phyloP scores from a whole-genome alignment of 2,113 vertebrate species.

The Shinisaurus crocodilurus region DNA sequence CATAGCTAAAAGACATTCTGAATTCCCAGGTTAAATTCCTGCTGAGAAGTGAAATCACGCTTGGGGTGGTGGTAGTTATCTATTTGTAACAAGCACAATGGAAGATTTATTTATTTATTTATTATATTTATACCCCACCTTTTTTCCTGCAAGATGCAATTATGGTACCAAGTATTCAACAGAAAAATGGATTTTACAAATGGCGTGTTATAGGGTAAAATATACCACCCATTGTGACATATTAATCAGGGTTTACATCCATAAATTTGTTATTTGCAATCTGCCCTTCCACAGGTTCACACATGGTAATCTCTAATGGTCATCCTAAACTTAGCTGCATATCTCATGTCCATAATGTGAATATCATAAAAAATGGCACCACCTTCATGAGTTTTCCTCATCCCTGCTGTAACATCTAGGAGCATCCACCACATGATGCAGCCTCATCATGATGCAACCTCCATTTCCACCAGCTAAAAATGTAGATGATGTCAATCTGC shows the following conservation, averaged over 20 bases:
- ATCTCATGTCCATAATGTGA: neutral
- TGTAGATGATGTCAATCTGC: neutral
- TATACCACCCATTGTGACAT: rapidly evolving
- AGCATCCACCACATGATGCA: neutral
- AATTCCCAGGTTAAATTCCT: neutral
- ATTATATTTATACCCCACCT: too few relatives aligned
- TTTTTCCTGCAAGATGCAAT: conserved; percentile 7
- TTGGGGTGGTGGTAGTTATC: conserved; percentile 6
- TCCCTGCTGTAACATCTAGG: neutral
- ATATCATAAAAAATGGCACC: neutral
- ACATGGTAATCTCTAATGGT: neutral
- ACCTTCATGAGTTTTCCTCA: neutral
- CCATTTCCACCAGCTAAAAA: neutral
- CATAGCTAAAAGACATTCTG: neutral
- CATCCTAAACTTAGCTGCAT: neutral
- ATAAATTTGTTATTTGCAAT: neutral
- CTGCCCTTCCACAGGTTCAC: neutral
- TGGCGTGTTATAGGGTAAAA: neutral
- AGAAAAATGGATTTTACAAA: neutral
- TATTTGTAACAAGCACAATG: conserved; percentile 3
- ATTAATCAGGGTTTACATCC: conserved; percentile 11
- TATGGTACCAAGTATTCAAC: conserved; percentile 22
- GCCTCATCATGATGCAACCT: neutral
- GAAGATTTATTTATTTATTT: too few relatives aligned
- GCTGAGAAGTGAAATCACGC: neutral